Percentiles rank a stretch among this genome's conserved stretches.
phyloP scores from a whole-genome alignment of 2,888 invertebrate species.

The Epinotia brunnichana region DNA sequence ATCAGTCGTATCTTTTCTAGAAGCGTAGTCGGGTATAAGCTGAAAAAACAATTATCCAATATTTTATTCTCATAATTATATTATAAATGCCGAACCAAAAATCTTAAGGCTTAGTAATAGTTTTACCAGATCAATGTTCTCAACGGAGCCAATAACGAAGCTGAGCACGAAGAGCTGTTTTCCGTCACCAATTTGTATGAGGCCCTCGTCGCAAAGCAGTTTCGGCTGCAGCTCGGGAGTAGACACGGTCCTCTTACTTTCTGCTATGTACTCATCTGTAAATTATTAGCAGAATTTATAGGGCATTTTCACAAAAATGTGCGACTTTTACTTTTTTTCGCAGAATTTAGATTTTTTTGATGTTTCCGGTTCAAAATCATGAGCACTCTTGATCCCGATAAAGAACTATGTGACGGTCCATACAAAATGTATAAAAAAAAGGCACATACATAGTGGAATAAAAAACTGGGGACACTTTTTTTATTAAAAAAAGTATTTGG shows the following conservation, averaged over 20 bases:
- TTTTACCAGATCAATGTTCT: slow-evolving; percentile 82
- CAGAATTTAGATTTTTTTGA: too few species aligned
- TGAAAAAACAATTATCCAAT: slow-evolving; percentile 52
- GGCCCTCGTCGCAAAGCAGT: slow-evolving; percentile 80
- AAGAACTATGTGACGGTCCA: too few species aligned
- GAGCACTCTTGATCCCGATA: too few species aligned
- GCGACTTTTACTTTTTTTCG: too few species aligned
- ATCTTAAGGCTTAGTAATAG: too few species aligned
- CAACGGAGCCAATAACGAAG: slow-evolving; percentile 81
- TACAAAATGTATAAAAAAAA: too few species aligned
- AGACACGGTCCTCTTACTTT: slow-evolving; percentile 68
- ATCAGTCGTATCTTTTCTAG: slow-evolving; percentile 56
- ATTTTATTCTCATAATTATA: background rate
- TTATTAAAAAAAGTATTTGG: too few species aligned
- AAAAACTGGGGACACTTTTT: too few species aligned
- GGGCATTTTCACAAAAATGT: too few species aligned
- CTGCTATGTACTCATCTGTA: slow-evolving; percentile 72
- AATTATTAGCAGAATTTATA: slow-evolving; percentile 36
- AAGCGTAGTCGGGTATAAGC: slow-evolving; percentile 61
- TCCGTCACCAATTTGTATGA: slow-evolving; percentile 80
- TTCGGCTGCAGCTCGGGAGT: slow-evolving; percentile 71
- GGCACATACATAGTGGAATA: too few species aligned
- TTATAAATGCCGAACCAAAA: background rate
- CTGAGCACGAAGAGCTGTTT: slow-evolving; percentile 80
- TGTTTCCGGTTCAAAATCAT: too few species aligned